Base-by-base conservation (phyloP, 92 coral and sea anemone genomes). In the Chrysogorgia sp. region DNA sequence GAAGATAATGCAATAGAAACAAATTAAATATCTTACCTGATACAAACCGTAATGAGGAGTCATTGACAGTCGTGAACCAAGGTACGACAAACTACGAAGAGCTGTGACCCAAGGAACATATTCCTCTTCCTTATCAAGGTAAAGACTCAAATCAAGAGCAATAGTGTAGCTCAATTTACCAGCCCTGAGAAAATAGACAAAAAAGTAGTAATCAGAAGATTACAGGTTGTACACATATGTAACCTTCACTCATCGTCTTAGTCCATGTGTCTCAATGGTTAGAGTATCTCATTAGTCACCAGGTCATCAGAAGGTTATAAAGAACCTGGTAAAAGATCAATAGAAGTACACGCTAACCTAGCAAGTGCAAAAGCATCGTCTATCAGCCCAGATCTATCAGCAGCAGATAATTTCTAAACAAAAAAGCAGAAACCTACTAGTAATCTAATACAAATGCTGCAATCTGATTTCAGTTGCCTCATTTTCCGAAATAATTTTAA, bases 381-480 rank as follows among this genome's bases (percentile, higher is more conserved):
- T 13, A 88, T 80, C 21, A 88, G 64, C 37, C 89, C 92, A 2
- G 92, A 82, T 58, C 92, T 69, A 48, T 88, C 92, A 56, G 92
- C 85, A 4, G 89, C 66, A 43, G 84, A 80, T 28, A 88, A 49
- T 65, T 31, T 85, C 88, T 88, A 40, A 52, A 43, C 20, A 29
- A 25, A 50, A 10, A 22, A 31, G 9, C 28, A 17, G 34, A 22
- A 22, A 7, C 29, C 21, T 24, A 9, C 28, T 12, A 22, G 21
- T 24, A 14, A 26, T 25, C n/a, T n/a, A n/a, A n/a, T n/a, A n/a
- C n/a, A n/a, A n/a, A n/a, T n/a, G n/a, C n/a, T n/a, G n/a, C n/a
- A n/a, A n/a, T n/a, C n/a, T n/a, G n/a, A n/a, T n/a, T n/a, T n/a
- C n/a, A n/a, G n/a, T n/a, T n/a, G n/a, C n/a, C n/a, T n/a, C n/a